Percentiles rank a stretch among this genome's conserved stretches.
Evolutionary conservation across 1,140 invertebrate genomes (phyloP).

Genomic region (Pararge aegeria): DNA sequence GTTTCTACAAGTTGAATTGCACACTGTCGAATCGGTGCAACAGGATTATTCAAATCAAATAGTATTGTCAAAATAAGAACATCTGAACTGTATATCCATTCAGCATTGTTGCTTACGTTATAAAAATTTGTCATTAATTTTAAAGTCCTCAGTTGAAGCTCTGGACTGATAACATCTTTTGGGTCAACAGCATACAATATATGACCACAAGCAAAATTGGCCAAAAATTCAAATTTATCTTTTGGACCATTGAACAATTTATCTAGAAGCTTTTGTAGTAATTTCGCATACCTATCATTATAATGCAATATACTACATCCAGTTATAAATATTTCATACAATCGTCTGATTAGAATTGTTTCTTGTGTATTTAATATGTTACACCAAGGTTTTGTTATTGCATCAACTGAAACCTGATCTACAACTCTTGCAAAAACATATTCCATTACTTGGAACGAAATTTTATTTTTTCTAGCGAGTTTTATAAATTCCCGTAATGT

Average conservation of each 20-base stretch:
- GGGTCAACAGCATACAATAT: conserved; percentile 57
- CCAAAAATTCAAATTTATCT: conserved; percentile 77
- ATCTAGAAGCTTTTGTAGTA: conserved; percentile 63
- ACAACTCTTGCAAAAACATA: conserved; percentile 65
- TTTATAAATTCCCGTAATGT: conserved; percentile 61
- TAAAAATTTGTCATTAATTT: conserved; percentile 59
- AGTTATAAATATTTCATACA: conserved; percentile 66
- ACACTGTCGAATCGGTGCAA: conserved; percentile 63
- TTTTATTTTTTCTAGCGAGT: conserved; percentile 51
- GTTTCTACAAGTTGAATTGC: conserved; percentile 59
- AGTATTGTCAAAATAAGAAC: conserved; percentile 68
- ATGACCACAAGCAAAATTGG: conserved; percentile 74
- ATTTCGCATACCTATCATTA: conserved; percentile 52
- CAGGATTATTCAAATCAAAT: conserved; percentile 67
- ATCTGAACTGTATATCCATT: conserved; percentile 70
- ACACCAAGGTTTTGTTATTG: conserved; percentile 64
- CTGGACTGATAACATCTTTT: conserved; percentile 63
- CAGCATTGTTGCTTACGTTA: conserved; percentile 41
- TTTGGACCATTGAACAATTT: conserved; percentile 61
- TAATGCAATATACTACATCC: conserved; percentile 59
- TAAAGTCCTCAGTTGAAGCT: conserved; percentile 60
- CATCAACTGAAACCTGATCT: conserved; percentile 48
- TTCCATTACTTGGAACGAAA: conserved; percentile 66
- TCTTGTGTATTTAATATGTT: conserved; percentile 54
- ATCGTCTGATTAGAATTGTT: conserved; percentile 49